Conservation (phyloP, 1,140 invertebrate species). For the Trinorchestia longiramus region DNA sequence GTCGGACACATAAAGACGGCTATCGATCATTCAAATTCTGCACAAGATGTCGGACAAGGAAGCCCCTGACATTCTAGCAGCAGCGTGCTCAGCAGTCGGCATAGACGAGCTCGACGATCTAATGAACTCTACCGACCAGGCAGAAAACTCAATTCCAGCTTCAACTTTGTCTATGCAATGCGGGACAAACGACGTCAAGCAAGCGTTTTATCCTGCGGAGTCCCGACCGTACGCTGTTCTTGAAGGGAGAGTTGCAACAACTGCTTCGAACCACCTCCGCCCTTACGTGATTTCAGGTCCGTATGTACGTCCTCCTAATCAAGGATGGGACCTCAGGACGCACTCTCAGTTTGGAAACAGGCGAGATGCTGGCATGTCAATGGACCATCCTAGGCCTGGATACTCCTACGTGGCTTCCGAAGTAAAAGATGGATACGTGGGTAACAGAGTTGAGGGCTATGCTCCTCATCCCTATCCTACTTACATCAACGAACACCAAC, state of each 20-base stretch:
- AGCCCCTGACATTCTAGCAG: slow-evolving; percentile 34
- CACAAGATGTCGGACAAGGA: not conserved
- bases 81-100: slow-evolving; percentile 16
- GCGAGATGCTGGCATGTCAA: not conserved
- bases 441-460: not conserved
- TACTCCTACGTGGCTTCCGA: not conserved
- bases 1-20: not conserved
- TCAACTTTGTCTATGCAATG: not conserved
- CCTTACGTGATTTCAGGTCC: not conserved
- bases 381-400: not conserved
- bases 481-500: not conserved
- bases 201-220: not conserved
- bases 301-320: not conserved
- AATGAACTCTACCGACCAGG: not conserved
- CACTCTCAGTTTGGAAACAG: not conserved
- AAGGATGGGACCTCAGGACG: not conserved
- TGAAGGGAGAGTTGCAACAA: not conserved
- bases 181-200: not conserved
- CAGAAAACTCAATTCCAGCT: not conserved
- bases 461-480: not conserved
- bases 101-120: slow-evolving; percentile 21
- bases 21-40: not conserved
- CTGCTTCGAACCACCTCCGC: not conserved
- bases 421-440: not conserved
- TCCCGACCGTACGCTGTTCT: not conserved